phyloP scores from a whole-genome alignment of 2,797 vertebrate species.

The Eleutherodactylus coqui region DNA sequence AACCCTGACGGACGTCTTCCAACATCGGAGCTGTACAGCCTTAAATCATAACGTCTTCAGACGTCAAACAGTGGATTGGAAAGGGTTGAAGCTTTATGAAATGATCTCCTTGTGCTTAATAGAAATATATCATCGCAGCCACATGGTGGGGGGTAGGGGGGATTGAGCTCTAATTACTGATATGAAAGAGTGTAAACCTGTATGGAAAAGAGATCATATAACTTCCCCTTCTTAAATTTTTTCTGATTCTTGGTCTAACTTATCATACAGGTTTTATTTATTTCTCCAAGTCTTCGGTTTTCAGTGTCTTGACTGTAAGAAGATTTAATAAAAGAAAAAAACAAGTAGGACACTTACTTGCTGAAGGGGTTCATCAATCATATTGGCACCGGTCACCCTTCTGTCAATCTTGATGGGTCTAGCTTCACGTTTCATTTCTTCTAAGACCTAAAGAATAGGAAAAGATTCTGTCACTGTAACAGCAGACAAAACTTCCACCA shows the following conservation, averaged over 20 bases:
- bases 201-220: not conserved
- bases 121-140: not conserved
- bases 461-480: not conserved
- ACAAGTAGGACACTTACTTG: slow-evolving; percentile 78
- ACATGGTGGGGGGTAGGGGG: too few relatives aligned
- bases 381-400: slow-evolving; percentile 94
- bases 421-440: slow-evolving; percentile 94
- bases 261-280: too few relatives aligned
- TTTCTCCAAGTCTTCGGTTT: too few relatives aligned
- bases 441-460: slow-evolving; percentile 80
- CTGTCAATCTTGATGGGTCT: slow-evolving; percentile 95
- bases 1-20: too few relatives aligned
- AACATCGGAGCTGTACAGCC: too few relatives aligned
- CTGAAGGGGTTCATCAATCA: slow-evolving; percentile 97
- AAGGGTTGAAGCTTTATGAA: not conserved
- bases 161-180: not conserved
- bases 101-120: not conserved
- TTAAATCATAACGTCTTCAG: too few relatives aligned
- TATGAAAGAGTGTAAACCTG: not conserved
- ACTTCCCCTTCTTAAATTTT: not conserved
- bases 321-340: not conserved
- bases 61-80: too few relatives aligned
- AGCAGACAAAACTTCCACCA: not conserved
- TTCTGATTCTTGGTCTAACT: not conserved
- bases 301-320: too few relatives aligned